These are phyloP conservation scores for Gymnopithys bicolor DNA, from an alignment of 2,797 vertebrate genomes.

Conservation along the genomic window DNA sequence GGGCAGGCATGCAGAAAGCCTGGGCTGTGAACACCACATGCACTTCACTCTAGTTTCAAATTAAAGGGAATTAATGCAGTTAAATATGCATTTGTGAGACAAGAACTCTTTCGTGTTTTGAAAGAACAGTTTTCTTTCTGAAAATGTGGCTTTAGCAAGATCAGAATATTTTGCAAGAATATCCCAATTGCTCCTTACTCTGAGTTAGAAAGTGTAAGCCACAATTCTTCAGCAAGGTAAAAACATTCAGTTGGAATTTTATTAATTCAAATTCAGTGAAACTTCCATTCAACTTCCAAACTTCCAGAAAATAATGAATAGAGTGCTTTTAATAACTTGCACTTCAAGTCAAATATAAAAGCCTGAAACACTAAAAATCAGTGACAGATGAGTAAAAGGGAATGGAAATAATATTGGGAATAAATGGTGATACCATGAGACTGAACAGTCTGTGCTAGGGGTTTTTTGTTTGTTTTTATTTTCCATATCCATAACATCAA, in stretches of 20 bases:
- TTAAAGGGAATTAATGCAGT: neutral
- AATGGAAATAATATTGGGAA: neutral
- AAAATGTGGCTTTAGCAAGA: neutral
- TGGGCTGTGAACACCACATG: neutral
- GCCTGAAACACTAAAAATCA: neutral
- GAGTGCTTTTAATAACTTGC: neutral
- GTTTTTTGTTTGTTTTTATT: neutral
- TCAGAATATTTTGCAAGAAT: neutral
- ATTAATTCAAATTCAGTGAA: neutral
- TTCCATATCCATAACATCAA: rapidly evolving
- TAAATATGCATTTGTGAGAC: neutral
- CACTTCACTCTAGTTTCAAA: neutral
- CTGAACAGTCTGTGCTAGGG: neutral
- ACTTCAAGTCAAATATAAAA: neutral
- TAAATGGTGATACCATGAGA: rapidly evolving
- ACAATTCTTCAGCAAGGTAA: neutral
- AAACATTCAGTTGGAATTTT: neutral
- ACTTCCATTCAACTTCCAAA: neutral
- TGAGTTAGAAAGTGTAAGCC: neutral
- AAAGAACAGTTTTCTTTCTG: neutral
- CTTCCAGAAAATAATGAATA: neutral
- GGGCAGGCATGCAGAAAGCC: slow-evolving; percentile 32
- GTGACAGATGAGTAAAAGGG: neutral
- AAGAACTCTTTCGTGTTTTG: neutral
- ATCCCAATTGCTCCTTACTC: neutral